Percentiles rank a stretch among this genome's conserved stretches.
phyloP scores from a whole-genome alignment of 2,797 vertebrate genomes.

The Enteromius thamalakanensis region DNA sequence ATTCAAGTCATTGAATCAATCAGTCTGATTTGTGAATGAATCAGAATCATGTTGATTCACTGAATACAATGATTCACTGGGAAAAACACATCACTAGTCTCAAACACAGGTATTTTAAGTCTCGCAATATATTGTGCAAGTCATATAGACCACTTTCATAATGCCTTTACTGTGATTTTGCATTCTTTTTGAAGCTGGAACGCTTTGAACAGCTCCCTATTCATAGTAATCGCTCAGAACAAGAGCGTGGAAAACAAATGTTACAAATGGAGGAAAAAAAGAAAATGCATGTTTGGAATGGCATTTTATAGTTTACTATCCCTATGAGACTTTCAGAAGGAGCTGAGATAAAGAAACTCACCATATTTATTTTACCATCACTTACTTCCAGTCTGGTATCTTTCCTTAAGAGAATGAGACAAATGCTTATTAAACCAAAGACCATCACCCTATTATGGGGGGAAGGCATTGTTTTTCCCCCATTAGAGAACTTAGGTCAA shows the following conservation, averaged over 20 bases:
- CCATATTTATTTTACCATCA: constrained; percentile 15
- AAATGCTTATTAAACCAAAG: constrained; percentile 54
- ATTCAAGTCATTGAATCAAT: background rate
- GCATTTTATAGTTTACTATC: background rate
- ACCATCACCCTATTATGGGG: constrained; percentile 26
- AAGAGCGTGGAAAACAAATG: background rate
- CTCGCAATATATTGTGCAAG: background rate
- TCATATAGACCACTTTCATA: background rate
- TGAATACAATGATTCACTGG: background rate
- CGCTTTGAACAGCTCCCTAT: background rate
- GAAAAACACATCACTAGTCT: background rate
- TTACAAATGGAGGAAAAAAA: background rate
- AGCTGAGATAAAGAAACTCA: background rate
- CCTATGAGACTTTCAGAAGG: background rate
- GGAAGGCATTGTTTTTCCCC: constrained; percentile 34
- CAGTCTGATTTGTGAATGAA: background rate
- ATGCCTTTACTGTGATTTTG: background rate
- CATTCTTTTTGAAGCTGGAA: constrained; percentile 8
- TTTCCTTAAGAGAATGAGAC: constrained; percentile 39
- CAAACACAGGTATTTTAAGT: background rate
- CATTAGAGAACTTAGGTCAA: constrained; percentile 70
- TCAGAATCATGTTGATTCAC: background rate
- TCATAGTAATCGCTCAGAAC: background rate
- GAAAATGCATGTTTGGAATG: background rate
- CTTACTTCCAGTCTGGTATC: constrained; percentile 23